Evolutionary conservation across 2,888 invertebrate species (phyloP), one percentile per base, ranked within the genome.

Genomic region (Orthonychiurus folsomi): DNA sequence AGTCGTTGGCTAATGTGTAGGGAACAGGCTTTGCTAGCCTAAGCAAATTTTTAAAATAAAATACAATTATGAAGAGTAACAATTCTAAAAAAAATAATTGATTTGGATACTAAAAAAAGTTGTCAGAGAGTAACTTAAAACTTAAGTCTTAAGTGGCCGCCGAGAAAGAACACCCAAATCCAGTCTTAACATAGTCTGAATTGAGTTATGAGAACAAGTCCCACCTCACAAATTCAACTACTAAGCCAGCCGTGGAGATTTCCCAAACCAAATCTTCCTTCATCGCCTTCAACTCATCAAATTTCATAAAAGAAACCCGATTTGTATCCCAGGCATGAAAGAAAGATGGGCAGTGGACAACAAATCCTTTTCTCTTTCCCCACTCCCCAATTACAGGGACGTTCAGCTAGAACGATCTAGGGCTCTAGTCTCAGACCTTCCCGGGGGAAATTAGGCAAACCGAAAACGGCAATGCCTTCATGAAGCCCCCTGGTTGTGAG

Each of bases 1-100:
- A 92, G 89, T 75, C 87, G 86, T 78, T 93, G 93, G 67, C 89
- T 87, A 71, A 94, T 79, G 78, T 93, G 93, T 55, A 93, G 79
- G 24, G 90, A 89, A 78, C 93, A 93, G 3, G 85, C 84, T 67
- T 83, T 48, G 53, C 50, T 15, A 3, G n/a, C n/a, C n/a, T n/a
- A n/a, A n/a, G 55, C 26, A n/a, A 25, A 55, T 24, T 55, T 55
- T 3, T n/a, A n/a, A n/a, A n/a, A n/a, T n/a, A n/a, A n/a, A n/a
- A n/a, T n/a, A n/a, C n/a, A n/a, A n/a, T n/a, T n/a, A n/a, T n/a
- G n/a, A n/a, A n/a, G n/a, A n/a, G n/a, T n/a, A n/a, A n/a, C n/a
- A n/a, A n/a, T n/a, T n/a, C n/a, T n/a, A n/a, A n/a, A n/a, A n/a
- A n/a, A n/a, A n/a, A n/a, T n/a, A n/a, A n/a, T n/a, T n/a, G n/a